Evolutionary conservation across 2,797 vertebrate species (phyloP).

Genomic region (Aselliscus stoliczkanus): DNA sequence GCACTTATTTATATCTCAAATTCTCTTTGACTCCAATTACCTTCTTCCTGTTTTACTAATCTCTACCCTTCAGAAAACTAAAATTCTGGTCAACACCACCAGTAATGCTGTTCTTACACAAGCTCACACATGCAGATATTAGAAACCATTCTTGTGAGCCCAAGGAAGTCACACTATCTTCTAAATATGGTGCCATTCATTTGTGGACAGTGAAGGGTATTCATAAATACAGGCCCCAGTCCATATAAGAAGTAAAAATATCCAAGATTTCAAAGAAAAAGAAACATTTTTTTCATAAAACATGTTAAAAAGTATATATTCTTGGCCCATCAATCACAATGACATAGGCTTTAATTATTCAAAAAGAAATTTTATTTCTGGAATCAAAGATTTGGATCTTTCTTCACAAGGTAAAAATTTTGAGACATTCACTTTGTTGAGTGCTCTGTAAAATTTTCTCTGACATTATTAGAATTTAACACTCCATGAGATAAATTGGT

Average conservation of each 20-base stretch:
- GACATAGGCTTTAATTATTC: slow-evolving; percentile 71
- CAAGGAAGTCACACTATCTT: background rate
- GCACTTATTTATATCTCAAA: background rate
- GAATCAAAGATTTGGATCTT: slow-evolving; percentile 67
- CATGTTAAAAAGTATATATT: slow-evolving; percentile 34
- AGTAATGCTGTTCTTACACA: slow-evolving; percentile 9
- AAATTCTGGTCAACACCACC: background rate
- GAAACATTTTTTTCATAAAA: slow-evolving; percentile 51
- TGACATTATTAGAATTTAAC: slow-evolving; percentile 53
- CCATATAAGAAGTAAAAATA: slow-evolving; percentile 61
- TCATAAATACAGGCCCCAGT: background rate
- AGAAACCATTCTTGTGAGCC: background rate
- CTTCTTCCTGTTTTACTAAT: background rate
- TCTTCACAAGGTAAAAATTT: slow-evolving; percentile 58
- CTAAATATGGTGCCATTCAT: slow-evolving; percentile 19
- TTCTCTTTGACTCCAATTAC: background rate
- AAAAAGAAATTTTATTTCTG: slow-evolving; percentile 73
- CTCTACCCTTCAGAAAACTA: background rate
- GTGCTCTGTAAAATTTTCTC: slow-evolving; percentile 28
- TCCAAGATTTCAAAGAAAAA: slow-evolving; percentile 42
- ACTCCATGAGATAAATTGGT: background rate
- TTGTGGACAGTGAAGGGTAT: background rate
- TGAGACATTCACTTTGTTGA: slow-evolving; percentile 33
- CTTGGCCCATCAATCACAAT: slow-evolving; percentile 60
- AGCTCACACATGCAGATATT: background rate